Evolutionary conservation across 2,113 vertebrate genomes (phyloP).

Genomic region (Megalops atlanticus): DNA sequence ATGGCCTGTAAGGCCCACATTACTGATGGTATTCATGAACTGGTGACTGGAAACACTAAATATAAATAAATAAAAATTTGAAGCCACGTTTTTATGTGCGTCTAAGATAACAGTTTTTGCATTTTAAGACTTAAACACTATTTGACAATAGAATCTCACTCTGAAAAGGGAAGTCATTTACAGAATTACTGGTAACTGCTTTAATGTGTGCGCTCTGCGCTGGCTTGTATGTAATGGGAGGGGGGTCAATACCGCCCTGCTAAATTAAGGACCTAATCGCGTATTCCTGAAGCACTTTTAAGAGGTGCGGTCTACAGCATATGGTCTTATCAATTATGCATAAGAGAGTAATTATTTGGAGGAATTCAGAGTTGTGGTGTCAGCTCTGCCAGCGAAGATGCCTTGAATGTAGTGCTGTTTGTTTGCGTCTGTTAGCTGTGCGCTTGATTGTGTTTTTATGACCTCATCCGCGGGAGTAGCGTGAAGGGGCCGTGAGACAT

Average conservation of each 20-base stretch:
- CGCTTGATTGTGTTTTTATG: slow-evolving; percentile 39
- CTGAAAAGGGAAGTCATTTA: no score
- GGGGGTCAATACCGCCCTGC: slow-evolving; percentile 52
- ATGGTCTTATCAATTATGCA: slow-evolving; percentile 72
- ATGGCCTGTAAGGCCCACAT: no score
- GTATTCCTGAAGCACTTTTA: slow-evolving; percentile 62
- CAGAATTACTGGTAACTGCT: no score
- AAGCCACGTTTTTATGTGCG: no score
- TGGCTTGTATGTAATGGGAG: slow-evolving; percentile 25
- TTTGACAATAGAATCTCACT: no score
- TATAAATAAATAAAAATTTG: no score
- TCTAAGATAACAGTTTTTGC: no score
- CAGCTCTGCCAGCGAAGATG: slow-evolving; percentile 56
- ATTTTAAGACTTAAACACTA: no score
- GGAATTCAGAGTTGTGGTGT: slow-evolving; percentile 72
- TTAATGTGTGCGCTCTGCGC: no score
- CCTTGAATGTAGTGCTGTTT: slow-evolving; percentile 43
- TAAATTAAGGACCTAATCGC: slow-evolving; percentile 60
- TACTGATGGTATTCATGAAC: no score
- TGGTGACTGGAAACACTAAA: no score
- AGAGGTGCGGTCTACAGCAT: slow-evolving; percentile 54
- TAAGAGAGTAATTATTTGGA: slow-evolving; percentile 70
- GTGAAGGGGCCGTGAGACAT: slow-evolving; percentile 44
- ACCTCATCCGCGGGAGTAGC: slow-evolving; percentile 48
- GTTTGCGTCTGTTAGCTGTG: slow-evolving; percentile 47